Conservation (phyloP, 2,797 vertebrate species). For the Crax fasciolata region DNA sequence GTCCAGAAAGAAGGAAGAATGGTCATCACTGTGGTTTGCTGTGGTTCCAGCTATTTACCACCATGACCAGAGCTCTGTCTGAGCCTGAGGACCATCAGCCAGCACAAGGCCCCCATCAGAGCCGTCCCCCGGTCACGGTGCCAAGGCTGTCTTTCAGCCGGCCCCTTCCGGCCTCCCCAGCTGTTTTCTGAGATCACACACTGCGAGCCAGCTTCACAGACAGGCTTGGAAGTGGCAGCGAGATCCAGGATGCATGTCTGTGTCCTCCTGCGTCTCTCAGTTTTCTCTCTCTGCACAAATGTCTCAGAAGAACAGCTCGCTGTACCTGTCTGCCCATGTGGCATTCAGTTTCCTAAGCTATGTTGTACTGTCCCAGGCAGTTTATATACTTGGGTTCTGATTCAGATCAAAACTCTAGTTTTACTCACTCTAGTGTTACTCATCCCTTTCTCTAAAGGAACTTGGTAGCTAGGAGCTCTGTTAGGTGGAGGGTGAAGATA, state of each 20-base stretch:
- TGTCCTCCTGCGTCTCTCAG: not conserved
- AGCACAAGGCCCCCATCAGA: accelerated
- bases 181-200: accelerated
- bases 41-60: not conserved
- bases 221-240: not conserved
- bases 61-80: not conserved
- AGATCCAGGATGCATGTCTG: not conserved
- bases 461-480: not conserved
- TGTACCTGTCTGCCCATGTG: accelerated
- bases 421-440: not conserved
- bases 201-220: not conserved
- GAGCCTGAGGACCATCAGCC: not conserved
- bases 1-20: not conserved
- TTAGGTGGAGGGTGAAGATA: not conserved
- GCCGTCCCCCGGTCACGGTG: accelerated
- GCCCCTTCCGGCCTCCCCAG: accelerated
- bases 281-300: not conserved
- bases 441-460: not conserved
- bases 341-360: not conserved
- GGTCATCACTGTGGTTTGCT: not conserved
- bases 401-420: not conserved
- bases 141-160: not conserved
- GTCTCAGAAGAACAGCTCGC: not conserved
- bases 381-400: not conserved
- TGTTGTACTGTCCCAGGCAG: not conserved